Percentiles rank a stretch among this genome's conserved stretches.
Conservation (phyloP, 2,797 vertebrate species). For the Merluccius polli region DNA sequence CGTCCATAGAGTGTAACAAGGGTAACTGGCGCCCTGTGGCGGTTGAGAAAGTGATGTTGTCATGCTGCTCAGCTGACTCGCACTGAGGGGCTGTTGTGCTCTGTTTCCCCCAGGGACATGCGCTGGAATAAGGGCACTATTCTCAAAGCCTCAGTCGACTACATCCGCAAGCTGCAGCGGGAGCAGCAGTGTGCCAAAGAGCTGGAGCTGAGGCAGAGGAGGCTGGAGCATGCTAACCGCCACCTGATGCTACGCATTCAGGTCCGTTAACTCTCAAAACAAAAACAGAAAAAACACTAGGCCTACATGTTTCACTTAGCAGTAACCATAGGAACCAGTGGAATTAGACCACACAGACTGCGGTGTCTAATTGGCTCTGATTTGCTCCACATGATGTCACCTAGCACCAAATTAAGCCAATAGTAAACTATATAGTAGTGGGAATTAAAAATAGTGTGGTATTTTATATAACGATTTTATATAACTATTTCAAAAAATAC, state of each 20-base stretch:
- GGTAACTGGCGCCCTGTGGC: slow-evolving; percentile 15
- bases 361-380: neutral
- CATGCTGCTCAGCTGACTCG: slow-evolving; percentile 57
- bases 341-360: neutral
- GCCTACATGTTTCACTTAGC: neutral
- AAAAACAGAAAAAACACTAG: neutral
- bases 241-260: slow-evolving; percentile 95
- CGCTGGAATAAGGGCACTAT: slow-evolving; percentile 99
- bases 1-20: slow-evolving; percentile 13
- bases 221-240: slow-evolving; percentile 92
- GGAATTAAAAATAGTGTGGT: too few relatives aligned
- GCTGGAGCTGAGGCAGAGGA: slow-evolving; percentile 91
- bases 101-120: slow-evolving; percentile 84
- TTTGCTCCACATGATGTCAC: neutral
- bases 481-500: neutral
- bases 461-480: too few relatives aligned
- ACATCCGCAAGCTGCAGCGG: slow-evolving; percentile 91
- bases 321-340: neutral
- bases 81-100: slow-evolving; percentile 53
- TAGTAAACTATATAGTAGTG: neutral
- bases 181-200: slow-evolving; percentile 95
- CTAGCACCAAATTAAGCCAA: neutral
- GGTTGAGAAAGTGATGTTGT: slow-evolving; percentile 31
- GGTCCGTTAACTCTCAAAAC: slow-evolving; percentile 62
- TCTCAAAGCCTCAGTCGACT: slow-evolving; percentile 96